Evolutionary conservation across 2,888 invertebrate species (phyloP).

Genomic region (Biston betularia): DNA sequence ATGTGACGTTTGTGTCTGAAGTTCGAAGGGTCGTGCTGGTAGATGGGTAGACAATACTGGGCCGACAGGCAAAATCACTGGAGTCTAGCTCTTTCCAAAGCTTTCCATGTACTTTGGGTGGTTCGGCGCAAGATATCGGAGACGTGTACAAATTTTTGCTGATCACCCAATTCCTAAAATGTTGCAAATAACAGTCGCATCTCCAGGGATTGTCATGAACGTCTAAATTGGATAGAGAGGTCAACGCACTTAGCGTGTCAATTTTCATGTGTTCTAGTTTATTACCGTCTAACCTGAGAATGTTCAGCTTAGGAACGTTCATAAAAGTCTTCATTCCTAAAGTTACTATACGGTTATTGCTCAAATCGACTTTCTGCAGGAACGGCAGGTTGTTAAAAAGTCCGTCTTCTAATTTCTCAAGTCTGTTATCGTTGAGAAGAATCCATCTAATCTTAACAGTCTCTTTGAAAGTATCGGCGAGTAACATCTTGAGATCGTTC

Average conservation of each 20-base stretch:
- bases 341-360: conserved; percentile 90
- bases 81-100: conserved; percentile 90
- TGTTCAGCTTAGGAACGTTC: conserved; percentile 88
- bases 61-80: conserved; percentile 93
- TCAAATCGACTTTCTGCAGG: conserved; percentile 91
- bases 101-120: conserved; percentile 88
- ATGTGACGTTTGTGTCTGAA: conserved; percentile 88
- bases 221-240: conserved; percentile 90
- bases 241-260: conserved; percentile 88
- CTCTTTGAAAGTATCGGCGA: conserved; percentile 90
- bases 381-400: conserved; percentile 91
- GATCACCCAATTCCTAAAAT: conserved; percentile 92
- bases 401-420: conserved; percentile 90
- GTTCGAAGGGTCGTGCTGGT: conserved; percentile 87
- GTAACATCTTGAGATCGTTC: conserved; percentile 89
- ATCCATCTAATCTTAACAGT: conserved; percentile 90
- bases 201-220: conserved; percentile 94
- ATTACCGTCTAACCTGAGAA: conserved; percentile 91
- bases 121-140: conserved; percentile 91
- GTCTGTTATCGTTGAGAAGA: conserved; percentile 90
- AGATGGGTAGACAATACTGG: conserved; percentile 89
- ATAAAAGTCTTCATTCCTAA: conserved; percentile 91
- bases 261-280: conserved; percentile 89
- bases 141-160: conserved; percentile 90
- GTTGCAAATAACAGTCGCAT: conserved; percentile 94